phyloP scores from a whole-genome alignment of 2,888 invertebrate species.

The Perizoma affinitatum region DNA sequence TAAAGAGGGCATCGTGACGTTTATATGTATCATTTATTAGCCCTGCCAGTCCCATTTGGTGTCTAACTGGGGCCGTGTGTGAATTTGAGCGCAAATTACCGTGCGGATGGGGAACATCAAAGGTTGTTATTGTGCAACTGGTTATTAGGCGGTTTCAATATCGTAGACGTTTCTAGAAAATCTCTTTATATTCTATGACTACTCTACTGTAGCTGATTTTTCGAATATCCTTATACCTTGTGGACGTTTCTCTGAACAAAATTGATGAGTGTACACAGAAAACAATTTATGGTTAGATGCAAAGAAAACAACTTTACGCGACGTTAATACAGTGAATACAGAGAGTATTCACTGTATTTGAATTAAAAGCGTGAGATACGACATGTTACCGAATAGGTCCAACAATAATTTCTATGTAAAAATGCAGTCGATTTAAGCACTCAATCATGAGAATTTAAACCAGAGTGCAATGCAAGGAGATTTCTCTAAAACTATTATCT shows the following conservation, averaged over 20 bases:
- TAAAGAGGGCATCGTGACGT: conserved; percentile 50
- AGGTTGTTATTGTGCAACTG: conserved; percentile 11
- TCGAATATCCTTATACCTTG: conserved; percentile 2
- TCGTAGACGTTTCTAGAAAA: background rate
- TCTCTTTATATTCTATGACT: background rate
- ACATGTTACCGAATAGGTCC: conserved; percentile 18
- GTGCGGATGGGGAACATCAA: conserved; percentile 34
- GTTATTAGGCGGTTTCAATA: background rate
- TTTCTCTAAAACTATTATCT: conserved; percentile 49
- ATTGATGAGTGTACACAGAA: conserved; percentile 19
- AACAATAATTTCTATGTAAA: conserved; percentile 26
- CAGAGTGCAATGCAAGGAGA: conserved; percentile 49
- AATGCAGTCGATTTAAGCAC: conserved; percentile 33
- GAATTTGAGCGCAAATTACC: conserved; percentile 18
- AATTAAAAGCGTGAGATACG: conserved; percentile 29
- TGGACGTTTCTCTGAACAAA: conserved; percentile 5
- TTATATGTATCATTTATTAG: conserved; percentile 33
- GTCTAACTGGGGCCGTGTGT: conserved; percentile 21
- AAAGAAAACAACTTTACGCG: conserved; percentile 8
- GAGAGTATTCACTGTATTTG: conserved; percentile 1
- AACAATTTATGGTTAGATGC: conserved; percentile 19
- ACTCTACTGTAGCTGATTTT: background rate
- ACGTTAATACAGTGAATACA: conserved; percentile 10
- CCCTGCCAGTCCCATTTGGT: conserved; percentile 11
- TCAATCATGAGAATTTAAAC: conserved; percentile 56